Base-by-base conservation (phyloP, 2,113 vertebrate genomes). In the Sorex araneus region DNA sequence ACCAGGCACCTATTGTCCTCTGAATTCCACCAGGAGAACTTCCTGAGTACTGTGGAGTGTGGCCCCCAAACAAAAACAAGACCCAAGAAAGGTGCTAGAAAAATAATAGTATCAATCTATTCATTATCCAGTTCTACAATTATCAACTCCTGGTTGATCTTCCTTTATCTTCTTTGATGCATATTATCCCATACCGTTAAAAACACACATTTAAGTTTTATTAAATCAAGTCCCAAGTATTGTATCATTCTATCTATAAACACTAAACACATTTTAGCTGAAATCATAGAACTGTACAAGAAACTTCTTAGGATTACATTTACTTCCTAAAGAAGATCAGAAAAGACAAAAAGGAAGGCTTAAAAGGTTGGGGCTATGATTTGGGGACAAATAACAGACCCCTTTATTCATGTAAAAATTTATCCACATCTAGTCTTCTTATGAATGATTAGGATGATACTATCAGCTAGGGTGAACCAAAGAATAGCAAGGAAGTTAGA, bases 401-500 rank as follows among this genome's bases (percentile, higher is more conserved):
- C 25, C 93, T 36, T 89, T 82, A 80, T 73, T 87, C 57, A 66
- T 60, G 74, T 3, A 70, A n/a, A 32, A 87, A 75, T 75, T 45
- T 23, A 84, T 87, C 69, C 34, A n/a, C 87, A 80, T 76, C 28
- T 83, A 82, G 50, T 71, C 63, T 21, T 83, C 36, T 77, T 92
- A 45, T 34, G 78, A 76, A 77, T 77, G 70, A 36, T 54, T 84
- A 77, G 64, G 64, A 84, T 87, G 93, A 82, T 81, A 2, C 12
- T 64, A 40, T 83, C 45, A 94, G 84, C 34, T 70, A 77, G 47
- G 63, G 32, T 13, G 67, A 95, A 91, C 45, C 25, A 40, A 92
- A 90, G 32, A 86, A 54, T 28, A 94, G 45, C 36, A 87, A 45
- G 64, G 67, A 93, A 93, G 32, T 87, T 66, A 86, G 32, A 90